Base-by-base conservation (phyloP, 2,888 invertebrate genomes). In the Erebia palarica region DNA sequence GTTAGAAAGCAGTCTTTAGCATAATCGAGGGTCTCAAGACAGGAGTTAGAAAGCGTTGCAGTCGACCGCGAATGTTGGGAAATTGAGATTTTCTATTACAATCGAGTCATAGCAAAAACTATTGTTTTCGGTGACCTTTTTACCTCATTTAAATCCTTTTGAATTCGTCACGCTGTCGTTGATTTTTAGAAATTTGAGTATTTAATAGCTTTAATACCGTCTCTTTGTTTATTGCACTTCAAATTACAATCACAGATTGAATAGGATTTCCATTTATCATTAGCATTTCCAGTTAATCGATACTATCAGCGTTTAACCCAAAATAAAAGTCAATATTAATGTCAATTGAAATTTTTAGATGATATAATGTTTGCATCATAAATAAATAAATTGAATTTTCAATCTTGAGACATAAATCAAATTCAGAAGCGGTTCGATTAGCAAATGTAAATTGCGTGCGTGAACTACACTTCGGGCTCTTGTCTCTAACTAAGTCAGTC, bases 41-140 rank as follows among this genome's bases (percentile, higher is more conserved):
- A 70, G 74, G 68, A 78, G 76, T 76, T 81, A 81, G 83, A 82
- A 82, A 82, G 83, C 80, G 79, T 76, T 66, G 70, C 73, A 76
- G 68, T 75, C 75, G 77, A 77, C 76, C 77, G 65, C 79, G 74
- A 76, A 72, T 71, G 76, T 75, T 73, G 76, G 75, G 76, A 78
- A 79, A 78, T 74, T 73, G 69, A 69, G 61, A 76, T 76, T 77
- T 78, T 78, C 75, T 73, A 73, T 76, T 65, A 51, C 36, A 65
- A 68, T 73, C 63, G 27, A 64, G 61, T 55, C 18, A 55, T 14
- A 66, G 60, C 51, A 53, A 57, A 66, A 36, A 55, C 65, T 55
- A 65, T 53, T 65, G 53, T 65, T 42, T 65, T 53, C 65, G 65
- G 53, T 53, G 65, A 65, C 53, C 53, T 51, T 65, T 65, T 65